Evolutionary conservation across 2,888 invertebrate genomes (phyloP).

Genomic region (Gryllus longicercus): DNA sequence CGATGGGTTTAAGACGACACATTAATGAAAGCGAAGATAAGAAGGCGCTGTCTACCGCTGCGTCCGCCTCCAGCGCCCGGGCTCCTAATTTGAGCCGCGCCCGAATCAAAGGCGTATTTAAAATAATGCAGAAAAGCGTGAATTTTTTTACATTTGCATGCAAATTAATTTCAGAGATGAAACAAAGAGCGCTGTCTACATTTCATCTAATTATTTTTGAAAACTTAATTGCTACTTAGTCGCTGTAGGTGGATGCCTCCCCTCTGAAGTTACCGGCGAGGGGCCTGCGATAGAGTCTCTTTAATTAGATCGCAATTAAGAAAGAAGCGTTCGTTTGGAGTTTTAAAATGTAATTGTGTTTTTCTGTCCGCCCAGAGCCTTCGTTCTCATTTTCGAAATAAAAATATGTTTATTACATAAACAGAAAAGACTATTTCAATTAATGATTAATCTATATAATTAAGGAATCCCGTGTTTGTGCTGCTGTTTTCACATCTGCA

Average conservation of each 20-base stretch:
- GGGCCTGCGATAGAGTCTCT: neutral
- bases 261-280: neutral
- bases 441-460: conserved; percentile 17
- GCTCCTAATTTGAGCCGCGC: neutral
- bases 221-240: conserved; percentile 17
- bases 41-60: neutral
- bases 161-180: conserved; percentile 3
- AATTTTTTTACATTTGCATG: conserved; percentile 10
- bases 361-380: conserved; percentile 17
- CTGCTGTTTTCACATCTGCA: conserved; percentile 6
- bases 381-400: neutral
- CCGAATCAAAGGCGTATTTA: conserved; percentile 1
- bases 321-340: neutral
- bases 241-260: neutral
- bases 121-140: conserved; percentile 17
- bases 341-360: conserved; percentile 17
- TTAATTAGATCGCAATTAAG: conserved; percentile 8
- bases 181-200: conserved; percentile 17
- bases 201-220: conserved; percentile 17
- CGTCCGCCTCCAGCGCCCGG: neutral
- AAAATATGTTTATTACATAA: conserved; percentile 17
- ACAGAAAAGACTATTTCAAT: conserved; percentile 17
- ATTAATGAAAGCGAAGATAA: neutral
- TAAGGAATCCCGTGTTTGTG: neutral
- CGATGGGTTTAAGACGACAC: neutral